phyloP scores from a whole-genome alignment of 2,797 vertebrate genomes.

The Crenichthys baileyi region DNA sequence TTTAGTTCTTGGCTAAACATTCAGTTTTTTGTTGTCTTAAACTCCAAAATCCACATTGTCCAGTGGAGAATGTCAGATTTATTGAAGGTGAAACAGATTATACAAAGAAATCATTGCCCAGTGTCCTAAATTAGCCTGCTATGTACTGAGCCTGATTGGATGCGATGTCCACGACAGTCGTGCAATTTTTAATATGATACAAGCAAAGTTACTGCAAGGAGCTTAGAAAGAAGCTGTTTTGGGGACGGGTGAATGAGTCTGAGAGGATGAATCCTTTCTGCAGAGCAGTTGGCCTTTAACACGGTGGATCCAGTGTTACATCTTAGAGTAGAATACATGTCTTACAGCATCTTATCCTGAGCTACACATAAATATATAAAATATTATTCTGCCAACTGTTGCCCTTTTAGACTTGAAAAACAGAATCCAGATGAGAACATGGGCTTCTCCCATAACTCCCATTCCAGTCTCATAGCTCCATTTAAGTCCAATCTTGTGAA shows the following conservation, averaged over 20 bases:
- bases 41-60: conserved; percentile 17
- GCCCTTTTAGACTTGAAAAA: conserved; percentile 16
- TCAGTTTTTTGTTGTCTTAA: conserved; percentile 48
- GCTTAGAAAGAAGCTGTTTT: conserved; percentile 55
- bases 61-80: conserved; percentile 7
- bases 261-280: conserved; percentile 61
- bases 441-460: conserved; percentile 28
- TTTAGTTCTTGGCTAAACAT: conserved; percentile 17
- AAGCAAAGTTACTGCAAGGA: conserved; percentile 55
- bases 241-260: conserved; percentile 57
- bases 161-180: conserved; percentile 30
- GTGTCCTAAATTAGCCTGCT: conserved; percentile 32
- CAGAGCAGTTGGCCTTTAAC: conserved; percentile 32
- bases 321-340: conserved; percentile 36
- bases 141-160: conserved; percentile 36
- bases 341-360: conserved; percentile 41
- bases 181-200: conserved; percentile 26
- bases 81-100: conserved; percentile 34
- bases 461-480: conserved; percentile 22
- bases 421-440: conserved; percentile 45
- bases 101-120: conserved; percentile 26
- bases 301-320: conserved; percentile 41
- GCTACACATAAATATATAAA: conserved; percentile 36
- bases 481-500: conserved; percentile 46
- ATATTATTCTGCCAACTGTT: conserved; percentile 37